Conservation (phyloP, 1,140 invertebrate species). For the Aleiodes sp. region DNA sequence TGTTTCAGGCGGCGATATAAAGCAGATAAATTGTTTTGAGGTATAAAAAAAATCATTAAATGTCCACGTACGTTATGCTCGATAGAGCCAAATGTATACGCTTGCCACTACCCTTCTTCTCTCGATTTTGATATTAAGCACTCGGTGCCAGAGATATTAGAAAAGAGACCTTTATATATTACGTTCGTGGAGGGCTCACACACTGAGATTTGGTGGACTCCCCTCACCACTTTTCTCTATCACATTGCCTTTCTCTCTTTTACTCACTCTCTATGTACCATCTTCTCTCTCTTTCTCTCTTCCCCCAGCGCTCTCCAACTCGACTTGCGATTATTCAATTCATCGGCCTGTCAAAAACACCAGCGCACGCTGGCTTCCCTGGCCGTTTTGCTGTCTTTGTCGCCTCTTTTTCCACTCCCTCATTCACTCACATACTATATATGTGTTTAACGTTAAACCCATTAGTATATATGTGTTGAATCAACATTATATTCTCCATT, state of each 20-base stretch:
- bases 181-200: slow-evolving; percentile 14
- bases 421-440: slow-evolving; percentile 21
- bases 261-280: background rate
- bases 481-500: background rate
- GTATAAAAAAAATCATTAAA: background rate
- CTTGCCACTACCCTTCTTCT: background rate
- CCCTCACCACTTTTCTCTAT: slow-evolving; percentile 17
- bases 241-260: background rate
- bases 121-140: slow-evolving; percentile 12
- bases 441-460: background rate
- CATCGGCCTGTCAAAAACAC: slow-evolving; percentile 69
- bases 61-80: background rate
- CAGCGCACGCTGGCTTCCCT: slow-evolving; percentile 63
- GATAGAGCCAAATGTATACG: background rate
- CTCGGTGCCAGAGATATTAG: slow-evolving; percentile 15
- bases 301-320: slow-evolving; percentile 46
- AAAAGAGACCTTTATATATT: slow-evolving; percentile 15
- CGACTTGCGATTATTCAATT: slow-evolving; percentile 69
- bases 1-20: no score
- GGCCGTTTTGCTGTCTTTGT: slow-evolving; percentile 42
- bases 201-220: slow-evolving; percentile 62
- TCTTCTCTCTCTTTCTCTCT: slow-evolving; percentile 38
- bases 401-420: slow-evolving; percentile 33
- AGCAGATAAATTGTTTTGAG: no score
- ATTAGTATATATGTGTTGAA: background rate